Base-by-base conservation (phyloP, 2,113 vertebrate genomes). In the Scalopus aquaticus region DNA sequence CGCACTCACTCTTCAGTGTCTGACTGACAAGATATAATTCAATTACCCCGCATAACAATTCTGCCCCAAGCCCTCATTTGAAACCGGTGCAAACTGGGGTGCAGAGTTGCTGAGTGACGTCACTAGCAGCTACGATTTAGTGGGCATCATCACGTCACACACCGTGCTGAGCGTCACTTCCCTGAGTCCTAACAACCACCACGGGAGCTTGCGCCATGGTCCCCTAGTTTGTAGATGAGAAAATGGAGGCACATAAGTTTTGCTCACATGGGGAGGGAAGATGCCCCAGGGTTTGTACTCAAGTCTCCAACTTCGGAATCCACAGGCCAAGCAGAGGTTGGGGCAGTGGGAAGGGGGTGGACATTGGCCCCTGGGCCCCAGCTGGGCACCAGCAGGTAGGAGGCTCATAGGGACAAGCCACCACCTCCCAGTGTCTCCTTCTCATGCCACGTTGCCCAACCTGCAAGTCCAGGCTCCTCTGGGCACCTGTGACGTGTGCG, bases 291-390 rank as follows among this genome's bases (percentile, higher is more conserved):
- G 12, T 67, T 28, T 35, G 19, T 12, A 6, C 4, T 51, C 0
- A 0, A 8, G 35, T 46, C 9, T 8, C 6, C 9, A 39, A 35
- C 60, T 60, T 39, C 5, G 12, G 81, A 28, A 46, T 16, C 58
- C 5, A 13, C 28, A 9, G 22, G 56, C 58, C 10, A 11, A 0
- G 19, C 17, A 39, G 80, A 35, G 0, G 3, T 1, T 15, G 35
- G 9, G 17, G 8, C 4, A 35, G 28, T 0, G 12, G 56, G 37
- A 2, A 54, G 51, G 35, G 39, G 39, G 32, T 20, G 24, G 58
- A 69, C 64, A 0, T 1, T 2, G 9, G 56, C 60, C 39, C 7
- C 1, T 2, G 1, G 13, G 60, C 11, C 0, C 22, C 1, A 22
- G 17, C 9, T 2, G 30, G 20, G 20, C 12, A 5, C 30, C n/a